phyloP scores from a whole-genome alignment of 2,113 vertebrate species.

The Gallinago undulata region DNA sequence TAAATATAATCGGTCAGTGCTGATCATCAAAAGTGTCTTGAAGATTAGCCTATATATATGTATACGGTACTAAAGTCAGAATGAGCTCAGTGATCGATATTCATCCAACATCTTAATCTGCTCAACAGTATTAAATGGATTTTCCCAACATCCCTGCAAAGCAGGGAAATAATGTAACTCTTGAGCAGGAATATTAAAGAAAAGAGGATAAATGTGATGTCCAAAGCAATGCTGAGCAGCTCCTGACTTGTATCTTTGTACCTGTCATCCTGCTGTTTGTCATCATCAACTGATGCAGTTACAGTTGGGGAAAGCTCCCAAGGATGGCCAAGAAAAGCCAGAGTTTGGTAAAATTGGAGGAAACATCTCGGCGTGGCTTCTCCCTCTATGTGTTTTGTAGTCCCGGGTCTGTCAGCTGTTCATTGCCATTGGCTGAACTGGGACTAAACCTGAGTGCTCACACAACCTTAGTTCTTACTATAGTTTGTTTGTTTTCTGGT shows the following conservation, averaged over 20 bases:
- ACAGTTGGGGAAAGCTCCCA: neutral
- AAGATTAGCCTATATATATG: neutral
- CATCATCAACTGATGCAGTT: neutral
- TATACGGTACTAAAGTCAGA: neutral
- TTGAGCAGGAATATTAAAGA: slow-evolving; percentile 6
- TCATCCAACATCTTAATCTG: slow-evolving; percentile 40
- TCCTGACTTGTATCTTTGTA: neutral
- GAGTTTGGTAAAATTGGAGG: neutral
- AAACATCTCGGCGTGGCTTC: neutral
- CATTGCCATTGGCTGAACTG: neutral
- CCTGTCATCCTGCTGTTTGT: neutral
- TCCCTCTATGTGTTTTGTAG: neutral
- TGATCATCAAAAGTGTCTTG: slow-evolving; percentile 37
- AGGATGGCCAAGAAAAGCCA: neutral
- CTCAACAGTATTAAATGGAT: slow-evolving; percentile 30
- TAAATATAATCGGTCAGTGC: slow-evolving; percentile 29
- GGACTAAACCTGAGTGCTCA: accelerated
- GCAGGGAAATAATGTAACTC: neutral
- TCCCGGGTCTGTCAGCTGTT: neutral
- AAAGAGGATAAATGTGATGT: neutral
- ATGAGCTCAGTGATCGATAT: slow-evolving; percentile 35
- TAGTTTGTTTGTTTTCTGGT: neutral
- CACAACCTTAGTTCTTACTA: neutral
- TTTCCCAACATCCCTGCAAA: neutral
- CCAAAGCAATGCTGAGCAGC: neutral